phyloP scores from a whole-genome alignment of 2,113 vertebrate species.

The Petromus typicus region DNA sequence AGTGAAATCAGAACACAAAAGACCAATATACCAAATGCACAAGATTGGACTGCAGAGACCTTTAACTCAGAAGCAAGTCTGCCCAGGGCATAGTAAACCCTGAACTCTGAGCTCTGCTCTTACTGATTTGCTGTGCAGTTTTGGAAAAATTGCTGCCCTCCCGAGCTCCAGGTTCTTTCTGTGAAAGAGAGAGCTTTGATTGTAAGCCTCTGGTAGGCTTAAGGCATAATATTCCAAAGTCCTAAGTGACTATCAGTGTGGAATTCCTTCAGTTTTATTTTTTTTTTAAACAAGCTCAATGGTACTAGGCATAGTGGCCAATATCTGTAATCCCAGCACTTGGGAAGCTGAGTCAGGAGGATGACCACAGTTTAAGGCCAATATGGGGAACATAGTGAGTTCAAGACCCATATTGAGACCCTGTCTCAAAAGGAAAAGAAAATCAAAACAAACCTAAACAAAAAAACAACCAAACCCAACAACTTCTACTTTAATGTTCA shows the following conservation, averaged over 20 bases:
- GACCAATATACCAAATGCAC: slow-evolving; percentile 9
- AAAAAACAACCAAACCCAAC: background rate
- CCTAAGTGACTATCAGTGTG: slow-evolving; percentile 4
- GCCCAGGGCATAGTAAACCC: background rate
- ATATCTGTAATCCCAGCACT: background rate
- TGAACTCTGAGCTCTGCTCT: slow-evolving; percentile 15
- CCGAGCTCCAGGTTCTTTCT: slow-evolving; percentile 39
- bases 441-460: background rate
- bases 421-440: background rate
- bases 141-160: background rate
- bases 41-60: background rate
- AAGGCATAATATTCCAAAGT: slow-evolving; percentile 17
- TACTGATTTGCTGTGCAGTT: background rate
- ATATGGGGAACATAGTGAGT: background rate
- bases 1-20: slow-evolving; percentile 17
- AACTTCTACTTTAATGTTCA: slow-evolving; percentile 7
- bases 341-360: background rate
- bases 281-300: background rate
- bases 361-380: background rate
- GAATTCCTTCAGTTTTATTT: slow-evolving; percentile 12
- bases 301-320: background rate
- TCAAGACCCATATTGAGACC: background rate
- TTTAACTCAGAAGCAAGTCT: slow-evolving; percentile 25
- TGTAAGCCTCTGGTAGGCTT: slow-evolving; percentile 2
- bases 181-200: background rate